Evolutionary conservation across 2,113 vertebrate species (phyloP), one percentile per base, ranked within the genome.

Genomic region (Pseudopodoces humilis): DNA sequence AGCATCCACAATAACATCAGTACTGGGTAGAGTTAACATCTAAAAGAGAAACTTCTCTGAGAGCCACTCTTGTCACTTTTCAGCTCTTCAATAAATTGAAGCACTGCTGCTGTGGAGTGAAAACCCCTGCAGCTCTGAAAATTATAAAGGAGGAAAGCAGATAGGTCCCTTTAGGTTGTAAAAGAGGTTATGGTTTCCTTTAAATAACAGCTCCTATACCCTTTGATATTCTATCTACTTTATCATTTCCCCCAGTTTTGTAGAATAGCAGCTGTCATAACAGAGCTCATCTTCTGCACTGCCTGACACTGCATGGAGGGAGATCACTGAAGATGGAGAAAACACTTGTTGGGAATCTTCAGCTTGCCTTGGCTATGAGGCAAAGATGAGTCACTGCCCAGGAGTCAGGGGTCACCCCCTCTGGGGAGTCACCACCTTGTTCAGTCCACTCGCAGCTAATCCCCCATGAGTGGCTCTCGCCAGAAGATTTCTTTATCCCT

Each of bases 401-500:
- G 31, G 52, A 97, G 96, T 83, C 96, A 97, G 93, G 92, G 97
- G 97, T 97, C 94, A 96, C 30, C 82, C 89, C 93, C 85, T 83
- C 90, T 24, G n/a, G 95, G 87, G 94, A 96, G 88, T 72, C 94
- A 89, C 68, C 1, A 4, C 41, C 58, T 90, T 96, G 93, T 95
- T 97, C 83, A 1, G 94, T 94, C 96, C 92, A 94, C 95, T 97
- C 31, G 3, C 88, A 89, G 86, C 79, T 98, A 97, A 98, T 97
- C 96, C 96, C 70, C 81, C 13, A 18, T 94, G 97, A 98, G 97
- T 95, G 84, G 93, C 88, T 96, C 96, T 96, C 0, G 5, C 96
- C 92, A 92, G 96, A 98, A 91, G 89, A 92, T 87, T 96, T 96
- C 96, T 98, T 97, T 97, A 96, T 97, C 93, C 94, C n/a, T 72